Percentiles rank a stretch among this genome's conserved stretches.
Evolutionary conservation across 2,113 vertebrate genomes (phyloP).

Genomic region (Atherinomorus stipes): DNA sequence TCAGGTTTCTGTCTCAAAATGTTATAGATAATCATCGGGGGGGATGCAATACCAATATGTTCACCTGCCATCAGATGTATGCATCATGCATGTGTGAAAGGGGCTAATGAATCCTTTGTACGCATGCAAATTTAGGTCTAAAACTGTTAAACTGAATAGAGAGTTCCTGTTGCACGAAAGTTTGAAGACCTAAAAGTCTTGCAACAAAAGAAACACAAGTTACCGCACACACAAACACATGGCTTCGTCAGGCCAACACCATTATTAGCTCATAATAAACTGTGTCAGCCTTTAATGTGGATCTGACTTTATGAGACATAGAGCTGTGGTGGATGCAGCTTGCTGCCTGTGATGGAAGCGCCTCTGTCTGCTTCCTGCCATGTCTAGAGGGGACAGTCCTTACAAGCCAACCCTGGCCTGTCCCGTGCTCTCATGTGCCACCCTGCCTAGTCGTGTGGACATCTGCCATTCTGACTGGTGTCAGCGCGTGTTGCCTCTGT

Average conservation of each 20-base stretch:
- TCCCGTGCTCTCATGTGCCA: conserved; percentile 72
- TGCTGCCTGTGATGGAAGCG: conserved; percentile 59
- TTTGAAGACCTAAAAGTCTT: not conserved
- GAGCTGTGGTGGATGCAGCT: conserved; percentile 36
- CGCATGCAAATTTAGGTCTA: not conserved
- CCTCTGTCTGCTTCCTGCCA: conserved; percentile 73
- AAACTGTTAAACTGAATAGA: not conserved
- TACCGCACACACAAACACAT: not conserved
- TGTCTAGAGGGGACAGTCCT: conserved; percentile 68
- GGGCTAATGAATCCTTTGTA: not conserved
- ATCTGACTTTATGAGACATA: conserved; percentile 45
- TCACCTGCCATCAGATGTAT: too few species aligned
- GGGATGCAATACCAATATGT: too few species aligned
- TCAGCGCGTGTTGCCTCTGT: conserved; percentile 69
- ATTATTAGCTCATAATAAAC: conserved; percentile 53
- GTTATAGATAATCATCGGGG: too few species aligned
- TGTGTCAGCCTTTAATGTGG: conserved; percentile 58
- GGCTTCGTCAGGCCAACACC: conserved; percentile 27
- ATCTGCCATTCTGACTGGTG: conserved; percentile 84
- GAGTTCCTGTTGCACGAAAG: not conserved
- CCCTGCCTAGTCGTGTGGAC: conserved; percentile 79
- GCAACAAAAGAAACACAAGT: not conserved
- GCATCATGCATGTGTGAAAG: too few species aligned
- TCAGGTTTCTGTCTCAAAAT: too few species aligned
- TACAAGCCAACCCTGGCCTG: conserved; percentile 57